Evolutionary conservation across 2,797 vertebrate species (phyloP).

Genomic region (Melanotaenia trifasciata): DNA sequence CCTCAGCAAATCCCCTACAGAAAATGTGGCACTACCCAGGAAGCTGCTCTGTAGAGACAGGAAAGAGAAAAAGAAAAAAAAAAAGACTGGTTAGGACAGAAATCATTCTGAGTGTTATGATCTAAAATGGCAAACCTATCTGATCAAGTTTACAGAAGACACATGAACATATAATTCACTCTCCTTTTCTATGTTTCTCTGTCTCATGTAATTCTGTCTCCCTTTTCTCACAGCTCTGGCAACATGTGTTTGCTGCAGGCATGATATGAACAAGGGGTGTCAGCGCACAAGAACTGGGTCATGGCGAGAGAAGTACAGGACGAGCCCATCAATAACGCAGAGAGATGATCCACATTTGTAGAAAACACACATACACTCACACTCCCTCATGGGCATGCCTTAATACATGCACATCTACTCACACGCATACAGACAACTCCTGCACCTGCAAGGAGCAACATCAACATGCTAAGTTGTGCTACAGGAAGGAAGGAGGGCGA

Average conservation of each 20-base stretch:
- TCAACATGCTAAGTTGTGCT: constrained; percentile 25
- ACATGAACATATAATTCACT: constrained; percentile 1
- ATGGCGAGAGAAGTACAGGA: constrained; percentile 61
- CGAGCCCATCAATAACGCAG: constrained; percentile 72
- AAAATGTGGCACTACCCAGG: constrained; percentile 92
- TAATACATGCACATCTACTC: constrained; percentile 16
- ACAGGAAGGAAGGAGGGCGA: constrained; percentile 12
- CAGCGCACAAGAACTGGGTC: constrained; percentile 76
- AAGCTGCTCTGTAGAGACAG: constrained; percentile 86
- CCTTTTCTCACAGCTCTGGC: constrained; percentile 46
- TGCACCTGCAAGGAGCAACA: constrained; percentile 50
- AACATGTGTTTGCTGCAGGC: constrained; percentile 65
- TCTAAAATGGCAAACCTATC: constrained; percentile 16
- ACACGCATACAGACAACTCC: constrained; percentile 7
- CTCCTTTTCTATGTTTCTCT: constrained; percentile 17
- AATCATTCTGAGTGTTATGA: constrained; percentile 15
- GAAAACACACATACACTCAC: constrained; percentile 9
- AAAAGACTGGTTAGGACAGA: background rate
- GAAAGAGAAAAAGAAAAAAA: constrained; percentile 9
- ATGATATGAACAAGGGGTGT: constrained; percentile 64
- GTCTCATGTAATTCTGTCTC: constrained; percentile 37
- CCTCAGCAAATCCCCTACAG: constrained; percentile 90
- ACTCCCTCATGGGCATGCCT: constrained; percentile 14
- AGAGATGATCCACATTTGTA: constrained; percentile 59
- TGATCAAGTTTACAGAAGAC: constrained; percentile 13